Base-by-base conservation (phyloP, 2,888 invertebrate genomes). In the Plusia festucae region DNA sequence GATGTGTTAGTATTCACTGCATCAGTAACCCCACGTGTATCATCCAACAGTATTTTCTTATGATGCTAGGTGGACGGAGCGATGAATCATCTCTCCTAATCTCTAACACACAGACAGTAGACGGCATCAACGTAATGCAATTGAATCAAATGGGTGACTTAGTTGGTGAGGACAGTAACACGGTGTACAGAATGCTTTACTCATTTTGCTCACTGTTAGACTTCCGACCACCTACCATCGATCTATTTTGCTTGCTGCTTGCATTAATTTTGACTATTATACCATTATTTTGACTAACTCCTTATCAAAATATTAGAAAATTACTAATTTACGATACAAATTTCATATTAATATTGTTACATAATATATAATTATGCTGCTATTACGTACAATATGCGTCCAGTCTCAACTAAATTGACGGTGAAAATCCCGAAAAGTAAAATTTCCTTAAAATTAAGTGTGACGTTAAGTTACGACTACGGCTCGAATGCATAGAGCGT, bases 51-150 rank as follows among this genome's bases (percentile, higher is more conserved):
- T 68, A 74, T 86, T 82, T 82, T 87, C 79, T 82, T 85, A 60
- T 86, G 93, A 92, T 94, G 94, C 85, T 94, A 95, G 95, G 95
- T 95, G 95, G 94, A 89, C 93, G 94, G 94, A 93, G 91, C 89
- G 92, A 91, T 85, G 85, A 80, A 82, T 76, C 86, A 68, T 76
- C 85, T 78, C 73, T 82, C 76, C 65, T 84, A 78, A 88, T 87
- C 82, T 81, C 79, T 89, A 86, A 90, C 85, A 66, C 84, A 85
- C 85, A 88, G 78, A 84, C 81, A 60, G 79, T 89, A 79, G 90
- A 91, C 65, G 90, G 91, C 90, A 90, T 92, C 87, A 82, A 84
- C 82, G 87, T 93, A 90, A 91, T 89, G 90, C 93, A 91, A 70
- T 91, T 94, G 91, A 93, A 90, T 85, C 81, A 88, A 84, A 94